Percentiles rank a stretch among this genome's conserved stretches.
Conservation (phyloP, 1,140 invertebrate genomes). For the Coelopa frigida region DNA sequence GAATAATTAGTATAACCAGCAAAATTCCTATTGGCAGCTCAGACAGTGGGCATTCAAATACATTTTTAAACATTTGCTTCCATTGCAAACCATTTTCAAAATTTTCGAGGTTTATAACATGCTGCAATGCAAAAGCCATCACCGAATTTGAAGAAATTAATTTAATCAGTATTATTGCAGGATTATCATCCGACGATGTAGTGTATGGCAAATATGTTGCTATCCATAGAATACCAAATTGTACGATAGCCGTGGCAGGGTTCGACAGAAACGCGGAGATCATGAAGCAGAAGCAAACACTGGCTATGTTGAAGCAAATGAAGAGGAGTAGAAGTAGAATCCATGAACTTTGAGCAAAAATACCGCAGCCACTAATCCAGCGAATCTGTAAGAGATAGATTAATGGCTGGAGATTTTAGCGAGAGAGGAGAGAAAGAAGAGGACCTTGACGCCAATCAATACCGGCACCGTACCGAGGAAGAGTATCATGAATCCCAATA, state of each 20-base stretch:
- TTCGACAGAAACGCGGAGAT: slow-evolving; percentile 23
- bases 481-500: too few species aligned
- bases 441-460: too few species aligned
- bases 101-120: slow-evolving; percentile 19
- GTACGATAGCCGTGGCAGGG: slow-evolving; percentile 11
- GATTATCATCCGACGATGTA: slow-evolving; percentile 18
- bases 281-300: slow-evolving; percentile 18
- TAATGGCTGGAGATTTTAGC: too few species aligned
- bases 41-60: too few species aligned
- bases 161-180: neutral
- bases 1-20: neutral
- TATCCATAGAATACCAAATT: slow-evolving; percentile 21
- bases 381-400: too few species aligned
- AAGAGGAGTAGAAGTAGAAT: slow-evolving; percentile 16
- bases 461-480: too few species aligned
- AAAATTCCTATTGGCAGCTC: too few species aligned
- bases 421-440: too few species aligned
- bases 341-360: slow-evolving; percentile 21
- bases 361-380: slow-evolving; percentile 17
- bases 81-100: neutral
- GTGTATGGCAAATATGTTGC: slow-evolving; percentile 22
- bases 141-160: slow-evolving; percentile 24
- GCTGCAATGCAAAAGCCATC: slow-evolving; percentile 12
- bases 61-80: neutral
- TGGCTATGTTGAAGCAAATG: slow-evolving; percentile 15